Evolutionary conservation across 1,140 invertebrate genomes (phyloP).

Genomic region (Neelides sp.): DNA sequence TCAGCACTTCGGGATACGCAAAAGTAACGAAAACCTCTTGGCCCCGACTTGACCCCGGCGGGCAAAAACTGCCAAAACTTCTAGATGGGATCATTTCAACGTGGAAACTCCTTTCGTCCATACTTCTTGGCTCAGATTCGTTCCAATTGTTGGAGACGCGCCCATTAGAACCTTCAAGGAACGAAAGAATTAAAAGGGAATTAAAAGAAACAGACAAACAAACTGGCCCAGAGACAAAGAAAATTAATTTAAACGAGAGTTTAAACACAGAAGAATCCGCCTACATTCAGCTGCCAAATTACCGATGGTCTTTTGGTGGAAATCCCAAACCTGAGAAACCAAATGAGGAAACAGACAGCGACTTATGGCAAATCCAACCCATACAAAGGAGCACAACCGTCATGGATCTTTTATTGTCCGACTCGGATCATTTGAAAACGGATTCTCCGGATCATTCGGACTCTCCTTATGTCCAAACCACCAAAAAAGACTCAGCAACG

Average conservation of each 20-base stretch:
- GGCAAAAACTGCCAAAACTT: constrained; percentile 32
- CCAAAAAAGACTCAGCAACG: not conserved
- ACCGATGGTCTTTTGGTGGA: not conserved
- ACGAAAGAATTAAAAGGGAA: no score
- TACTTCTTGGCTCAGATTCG: constrained; percentile 28
- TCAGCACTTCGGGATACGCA: constrained; percentile 29
- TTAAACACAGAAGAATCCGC: constrained; percentile 13
- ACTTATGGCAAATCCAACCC: not conserved
- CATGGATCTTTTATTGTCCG: constrained; percentile 13
- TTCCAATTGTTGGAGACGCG: constrained; percentile 17
- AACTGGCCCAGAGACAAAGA: not conserved
- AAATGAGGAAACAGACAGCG: not conserved
- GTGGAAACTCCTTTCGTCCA: constrained; percentile 30
- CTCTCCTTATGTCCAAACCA: not conserved
- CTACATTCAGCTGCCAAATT: constrained; percentile 8
- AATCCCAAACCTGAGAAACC: not conserved
- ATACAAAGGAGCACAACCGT: not conserved
- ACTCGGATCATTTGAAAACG: constrained; percentile 20
- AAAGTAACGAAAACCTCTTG: constrained; percentile 26
- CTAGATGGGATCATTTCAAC: constrained; percentile 31
- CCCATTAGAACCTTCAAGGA: no score
- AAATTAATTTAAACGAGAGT: not conserved
- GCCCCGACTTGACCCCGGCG: constrained; percentile 31
- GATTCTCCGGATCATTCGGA: not conserved
- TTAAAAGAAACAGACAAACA: no score